A percentile compares a stretch with the other conserved stretches of the same genome.
phyloP scores from a whole-genome alignment of 1,140 invertebrate species.

The Argopecten irradians region DNA sequence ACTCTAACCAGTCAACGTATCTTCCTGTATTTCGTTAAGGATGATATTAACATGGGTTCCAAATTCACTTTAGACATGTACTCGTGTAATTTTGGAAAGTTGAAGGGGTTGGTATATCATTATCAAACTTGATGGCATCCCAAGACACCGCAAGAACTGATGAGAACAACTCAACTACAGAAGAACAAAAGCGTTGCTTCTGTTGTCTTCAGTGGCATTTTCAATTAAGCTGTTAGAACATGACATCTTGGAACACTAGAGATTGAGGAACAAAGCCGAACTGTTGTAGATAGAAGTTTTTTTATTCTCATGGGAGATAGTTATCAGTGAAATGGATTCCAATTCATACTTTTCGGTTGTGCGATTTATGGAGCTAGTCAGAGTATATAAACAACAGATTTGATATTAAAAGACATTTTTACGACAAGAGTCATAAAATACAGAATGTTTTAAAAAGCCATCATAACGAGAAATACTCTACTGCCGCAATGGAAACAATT shows the following conservation, averaged over 20 bases:
- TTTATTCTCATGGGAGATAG: not conserved
- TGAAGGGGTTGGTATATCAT: not conserved
- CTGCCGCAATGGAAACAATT: not conserved
- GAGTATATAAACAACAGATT: conserved; percentile 10
- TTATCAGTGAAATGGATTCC: not conserved
- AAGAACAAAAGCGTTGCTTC: not conserved
- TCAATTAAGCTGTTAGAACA: conserved; percentile 5
- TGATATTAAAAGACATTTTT: not conserved
- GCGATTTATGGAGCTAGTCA: not conserved
- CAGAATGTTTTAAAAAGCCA: not conserved
- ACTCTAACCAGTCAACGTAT: not conserved
- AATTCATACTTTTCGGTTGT: not conserved
- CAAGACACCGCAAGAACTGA: not conserved
- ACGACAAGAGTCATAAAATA: not conserved
- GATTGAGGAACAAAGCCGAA: conserved; percentile 8
- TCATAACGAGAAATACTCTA: not conserved
- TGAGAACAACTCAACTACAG: not conserved
- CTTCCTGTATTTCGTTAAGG: not conserved
- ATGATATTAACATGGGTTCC: not conserved
- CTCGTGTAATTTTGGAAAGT: conserved; percentile 10
- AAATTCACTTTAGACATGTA: not conserved
- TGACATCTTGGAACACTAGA: not conserved
- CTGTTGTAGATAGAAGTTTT: not conserved
- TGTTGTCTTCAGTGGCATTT: not conserved
- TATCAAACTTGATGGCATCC: not conserved